Percentiles rank a stretch among this genome's conserved stretches.
Conservation (phyloP, 53 echinoderm and acorn worm species). For the Mesocentrotus franciscanus region DNA sequence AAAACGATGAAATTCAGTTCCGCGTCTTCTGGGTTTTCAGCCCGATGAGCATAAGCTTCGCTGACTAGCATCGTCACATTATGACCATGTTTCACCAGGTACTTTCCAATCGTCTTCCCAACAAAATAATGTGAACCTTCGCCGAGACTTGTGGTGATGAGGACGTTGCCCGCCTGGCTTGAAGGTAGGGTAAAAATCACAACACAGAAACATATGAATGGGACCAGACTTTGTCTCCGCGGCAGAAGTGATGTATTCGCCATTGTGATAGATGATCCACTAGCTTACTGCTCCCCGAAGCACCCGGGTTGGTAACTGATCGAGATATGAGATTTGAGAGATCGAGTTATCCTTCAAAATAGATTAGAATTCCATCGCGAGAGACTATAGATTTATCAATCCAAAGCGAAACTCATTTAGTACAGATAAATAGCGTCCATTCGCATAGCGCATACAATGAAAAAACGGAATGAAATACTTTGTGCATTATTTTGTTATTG, state of each 20-base stretch:
- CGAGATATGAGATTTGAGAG: too few relatives aligned
- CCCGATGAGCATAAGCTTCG: constrained; percentile 41
- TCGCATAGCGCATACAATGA: too few relatives aligned
- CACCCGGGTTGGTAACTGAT: not conserved
- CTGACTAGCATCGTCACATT: constrained; percentile 46
- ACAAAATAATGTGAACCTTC: constrained; percentile 61
- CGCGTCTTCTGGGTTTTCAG: constrained; percentile 23
- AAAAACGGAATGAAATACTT: too few relatives aligned
- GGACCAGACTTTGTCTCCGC: not conserved
- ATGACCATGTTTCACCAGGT: constrained; percentile 37
- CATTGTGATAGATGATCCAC: not conserved
- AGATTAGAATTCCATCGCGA: too few relatives aligned
- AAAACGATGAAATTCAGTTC: constrained; percentile 51
- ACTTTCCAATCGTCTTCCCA: constrained; percentile 55
- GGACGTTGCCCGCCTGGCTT: constrained; percentile 22
- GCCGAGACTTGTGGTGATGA: constrained; percentile 25
- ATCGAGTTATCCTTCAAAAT: too few relatives aligned
- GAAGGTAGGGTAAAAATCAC: not conserved
- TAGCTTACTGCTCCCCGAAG: not conserved
- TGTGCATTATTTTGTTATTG: too few relatives aligned
- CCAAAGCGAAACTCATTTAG: too few relatives aligned
- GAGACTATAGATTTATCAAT: too few relatives aligned
- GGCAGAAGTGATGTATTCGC: not conserved
- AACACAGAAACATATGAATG: constrained; percentile 29
- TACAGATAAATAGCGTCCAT: too few relatives aligned